phyloP scores from a whole-genome alignment of 1,140 invertebrate genomes.

The Trissolcus basalis region DNA sequence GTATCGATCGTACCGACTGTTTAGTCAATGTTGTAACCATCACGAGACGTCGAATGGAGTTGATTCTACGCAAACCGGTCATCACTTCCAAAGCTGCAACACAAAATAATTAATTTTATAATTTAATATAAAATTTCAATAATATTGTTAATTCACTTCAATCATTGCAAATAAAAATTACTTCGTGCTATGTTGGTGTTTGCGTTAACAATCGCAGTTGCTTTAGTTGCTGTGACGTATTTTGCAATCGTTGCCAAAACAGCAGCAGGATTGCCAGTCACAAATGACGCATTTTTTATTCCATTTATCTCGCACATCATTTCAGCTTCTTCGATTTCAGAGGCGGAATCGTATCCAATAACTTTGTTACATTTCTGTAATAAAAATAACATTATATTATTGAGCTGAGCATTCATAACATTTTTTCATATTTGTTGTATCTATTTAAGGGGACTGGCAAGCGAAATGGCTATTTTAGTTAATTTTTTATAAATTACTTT shows the following conservation, averaged over 20 bases:
- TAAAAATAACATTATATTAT: slow-evolving; percentile 1
- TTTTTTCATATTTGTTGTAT: no score
- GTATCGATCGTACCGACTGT: slow-evolving; percentile 72
- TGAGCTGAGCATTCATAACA: no score
- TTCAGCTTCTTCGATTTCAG: slow-evolving; percentile 73
- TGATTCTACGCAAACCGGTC: slow-evolving; percentile 67
- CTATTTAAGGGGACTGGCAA: no score
- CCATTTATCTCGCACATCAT: slow-evolving; percentile 70
- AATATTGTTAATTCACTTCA: no score
- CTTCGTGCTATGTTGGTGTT: slow-evolving; percentile 69
- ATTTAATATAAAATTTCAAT: no score
- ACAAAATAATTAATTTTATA: no score
- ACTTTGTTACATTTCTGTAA: slow-evolving; percentile 71
- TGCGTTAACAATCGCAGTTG: slow-evolving; percentile 69
- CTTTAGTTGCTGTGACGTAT: slow-evolving; percentile 56
- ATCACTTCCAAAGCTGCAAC: slow-evolving; percentile 70
- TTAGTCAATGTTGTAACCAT: slow-evolving; percentile 74
- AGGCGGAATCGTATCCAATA: slow-evolving; percentile 70
- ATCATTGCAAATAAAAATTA: no score
- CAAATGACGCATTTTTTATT: slow-evolving; percentile 71
- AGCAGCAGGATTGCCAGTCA: slow-evolving; percentile 66
- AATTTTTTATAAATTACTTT: no score
- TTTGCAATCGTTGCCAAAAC: slow-evolving; percentile 64
- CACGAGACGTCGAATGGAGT: slow-evolving; percentile 67
- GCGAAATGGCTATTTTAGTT: no score